Evolutionary conservation across 1,140 invertebrate species (phyloP).

Genomic region (Spodoptera frugiperda): DNA sequence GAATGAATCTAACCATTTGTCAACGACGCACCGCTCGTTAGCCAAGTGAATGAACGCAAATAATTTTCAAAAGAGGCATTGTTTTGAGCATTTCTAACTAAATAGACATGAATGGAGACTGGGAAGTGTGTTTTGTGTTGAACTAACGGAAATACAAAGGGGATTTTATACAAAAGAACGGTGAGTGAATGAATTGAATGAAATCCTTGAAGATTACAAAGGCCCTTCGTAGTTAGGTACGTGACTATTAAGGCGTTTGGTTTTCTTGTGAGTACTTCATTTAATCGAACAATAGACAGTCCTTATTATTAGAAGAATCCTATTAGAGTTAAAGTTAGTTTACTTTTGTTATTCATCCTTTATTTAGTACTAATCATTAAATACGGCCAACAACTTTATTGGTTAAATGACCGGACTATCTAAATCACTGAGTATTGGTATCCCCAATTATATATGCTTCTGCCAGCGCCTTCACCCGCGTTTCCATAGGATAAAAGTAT

Average conservation of each 20-base stretch:
- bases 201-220: conserved; percentile 4
- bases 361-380: too few relatives aligned
- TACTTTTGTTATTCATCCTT: too few relatives aligned
- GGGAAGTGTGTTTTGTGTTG: conserved; percentile 7
- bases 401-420: too few relatives aligned
- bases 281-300: too few relatives aligned
- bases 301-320: too few relatives aligned
- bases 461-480: too few relatives aligned
- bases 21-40: conserved; percentile 39
- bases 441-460: too few relatives aligned
- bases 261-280: neutral
- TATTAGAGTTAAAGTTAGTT: too few relatives aligned
- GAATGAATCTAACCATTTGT: conserved; percentile 31
- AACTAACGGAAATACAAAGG: conserved; percentile 25
- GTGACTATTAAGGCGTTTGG: neutral
- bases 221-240: neutral
- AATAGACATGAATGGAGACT: conserved; percentile 1
- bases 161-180: neutral
- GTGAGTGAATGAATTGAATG: neutral
- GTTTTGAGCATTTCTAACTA: conserved; percentile 21
- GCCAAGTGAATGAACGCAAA: conserved; percentile 39
- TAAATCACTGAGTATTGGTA: too few relatives aligned
- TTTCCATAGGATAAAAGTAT: too few relatives aligned
- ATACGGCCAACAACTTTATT: too few relatives aligned
- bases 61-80: conserved; percentile 33